Evolutionary conservation across 2,888 invertebrate species (phyloP).

Genomic region (Bedellia somnulentella): DNA sequence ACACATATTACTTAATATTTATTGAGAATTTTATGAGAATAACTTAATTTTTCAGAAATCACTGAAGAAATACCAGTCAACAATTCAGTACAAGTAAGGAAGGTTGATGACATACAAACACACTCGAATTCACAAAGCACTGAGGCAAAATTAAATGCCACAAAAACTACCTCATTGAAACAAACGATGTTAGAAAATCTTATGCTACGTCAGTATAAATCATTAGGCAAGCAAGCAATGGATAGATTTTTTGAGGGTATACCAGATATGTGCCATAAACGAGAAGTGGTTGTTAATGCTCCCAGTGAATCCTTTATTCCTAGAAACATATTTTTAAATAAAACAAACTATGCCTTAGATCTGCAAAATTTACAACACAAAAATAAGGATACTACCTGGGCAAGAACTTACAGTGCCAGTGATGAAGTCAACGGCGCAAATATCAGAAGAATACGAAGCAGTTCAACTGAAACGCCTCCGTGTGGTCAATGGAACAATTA

Average conservation of each 20-base stretch:
- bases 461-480: constrained; percentile 8
- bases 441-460: constrained; percentile 20
- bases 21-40: too few relatives aligned
- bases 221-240: constrained; percentile 13
- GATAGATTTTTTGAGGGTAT: constrained; percentile 21
- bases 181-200: constrained; percentile 19
- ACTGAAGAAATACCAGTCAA: too few relatives aligned
- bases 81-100: too few relatives aligned
- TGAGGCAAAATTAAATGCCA: too few relatives aligned
- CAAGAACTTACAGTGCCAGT: constrained; percentile 17
- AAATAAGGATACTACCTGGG: constrained; percentile 11
- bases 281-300: constrained; percentile 20
- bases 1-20: too few relatives aligned
- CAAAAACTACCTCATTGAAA: too few relatives aligned
- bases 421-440: constrained; percentile 27
- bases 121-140: too few relatives aligned
- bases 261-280: constrained; percentile 25
- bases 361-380: constrained; percentile 19
- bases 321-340: constrained; percentile 26
- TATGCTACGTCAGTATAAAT: constrained; percentile 17
- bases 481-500: too few relatives aligned
- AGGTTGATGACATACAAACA: too few relatives aligned
- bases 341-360: constrained; percentile 25
- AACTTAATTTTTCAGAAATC: too few relatives aligned
- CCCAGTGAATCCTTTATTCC: constrained; percentile 29